Base-by-base conservation (phyloP, 2,797 vertebrate species). In the Phalloptychus januarius region DNA sequence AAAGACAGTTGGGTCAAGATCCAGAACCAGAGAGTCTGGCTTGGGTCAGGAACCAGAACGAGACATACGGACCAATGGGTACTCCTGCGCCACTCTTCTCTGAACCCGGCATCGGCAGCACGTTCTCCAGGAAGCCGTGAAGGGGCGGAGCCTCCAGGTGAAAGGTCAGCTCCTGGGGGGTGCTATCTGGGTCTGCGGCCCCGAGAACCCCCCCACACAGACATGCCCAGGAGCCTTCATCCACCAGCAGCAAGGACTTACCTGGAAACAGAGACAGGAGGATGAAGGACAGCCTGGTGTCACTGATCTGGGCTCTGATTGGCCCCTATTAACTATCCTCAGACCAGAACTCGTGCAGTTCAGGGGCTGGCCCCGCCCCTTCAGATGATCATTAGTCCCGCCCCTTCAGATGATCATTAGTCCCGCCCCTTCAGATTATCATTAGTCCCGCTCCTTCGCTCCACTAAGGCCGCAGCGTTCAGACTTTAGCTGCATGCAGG, bases 121-220 rank as follows among this genome's bases (percentile, higher is more conserved):
- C 91, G 89, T 96, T 97, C 87, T 96, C 94, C 81, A 96, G 85
- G 83, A 95, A 96, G 45, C 93, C 93, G 0, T 93, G 88, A 6
- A 92, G 85, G 42, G 92, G 93, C 0, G 79, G 89, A 15, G 85
- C 90, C 75, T 97, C 95, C 87, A 96, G 86, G 40, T 83, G 83
- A 86, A 97, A 96, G 71, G 92, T 91, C 67, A 96, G 88, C 42
- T 93, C 88, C 40, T 96, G 90, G 0, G 86, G 75, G 48, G 88
- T 40, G 16, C 92, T 95, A 90, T 96, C 95, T 5, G 90, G 86
- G 79, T 96, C 95, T 7, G 82, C 90, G 72, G 94, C 95, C 69
- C 56, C 77, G 18, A 96, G 85, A 28, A 94, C 84, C 25, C 94
- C 94, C 67, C 85, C 80, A 78, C 31, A 75, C 15, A 95, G 81